phyloP scores from a whole-genome alignment of 2,888 invertebrate genomes.

The Cyrtodaria siliqua region DNA sequence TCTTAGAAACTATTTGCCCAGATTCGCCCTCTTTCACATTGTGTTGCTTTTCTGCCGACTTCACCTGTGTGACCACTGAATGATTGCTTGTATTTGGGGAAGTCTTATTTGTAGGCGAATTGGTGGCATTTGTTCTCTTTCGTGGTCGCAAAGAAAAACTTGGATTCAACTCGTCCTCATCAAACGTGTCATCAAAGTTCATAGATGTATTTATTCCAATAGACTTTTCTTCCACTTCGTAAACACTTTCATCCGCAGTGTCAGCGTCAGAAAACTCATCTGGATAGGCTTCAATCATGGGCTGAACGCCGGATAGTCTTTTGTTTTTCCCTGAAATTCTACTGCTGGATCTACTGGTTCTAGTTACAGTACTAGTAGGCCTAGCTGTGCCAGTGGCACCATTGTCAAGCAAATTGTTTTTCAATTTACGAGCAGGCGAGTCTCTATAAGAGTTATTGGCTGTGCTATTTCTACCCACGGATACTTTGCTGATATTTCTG shows the following conservation, averaged over 20 bases:
- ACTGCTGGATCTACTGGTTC: background rate
- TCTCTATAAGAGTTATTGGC: slow-evolving; percentile 13
- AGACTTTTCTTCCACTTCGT: slow-evolving; percentile 76
- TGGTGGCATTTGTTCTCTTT: background rate
- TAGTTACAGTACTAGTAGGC: background rate
- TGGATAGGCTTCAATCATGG: slow-evolving; percentile 50
- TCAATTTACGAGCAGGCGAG: slow-evolving; percentile 15
- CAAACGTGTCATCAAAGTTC: slow-evolving; percentile 62
- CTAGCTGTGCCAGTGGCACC: slow-evolving; percentile 3
- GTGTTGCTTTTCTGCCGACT: slow-evolving; percentile 5
- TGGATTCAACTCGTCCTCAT: slow-evolving; percentile 41
- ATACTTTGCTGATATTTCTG: slow-evolving; percentile 30
- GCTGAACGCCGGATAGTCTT: slow-evolving; percentile 6
- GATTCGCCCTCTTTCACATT: slow-evolving; percentile 22
- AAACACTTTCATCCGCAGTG: slow-evolving; percentile 74
- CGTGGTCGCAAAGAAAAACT: slow-evolving; percentile 20
- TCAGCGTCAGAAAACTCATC: slow-evolving; percentile 76
- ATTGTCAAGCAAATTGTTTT: slow-evolving; percentile 28
- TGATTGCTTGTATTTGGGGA: slow-evolving; percentile 22
- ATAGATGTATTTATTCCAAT: slow-evolving; percentile 76
- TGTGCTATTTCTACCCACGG: slow-evolving; percentile 23
- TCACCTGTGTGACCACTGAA: slow-evolving; percentile 16
- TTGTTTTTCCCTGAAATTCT: slow-evolving; percentile 12
- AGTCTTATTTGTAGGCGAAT: slow-evolving; percentile 17
- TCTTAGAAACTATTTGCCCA: slow-evolving; percentile 65